phyloP scores from a whole-genome alignment of 2,113 vertebrate species.

The Siphamia tubifer region DNA sequence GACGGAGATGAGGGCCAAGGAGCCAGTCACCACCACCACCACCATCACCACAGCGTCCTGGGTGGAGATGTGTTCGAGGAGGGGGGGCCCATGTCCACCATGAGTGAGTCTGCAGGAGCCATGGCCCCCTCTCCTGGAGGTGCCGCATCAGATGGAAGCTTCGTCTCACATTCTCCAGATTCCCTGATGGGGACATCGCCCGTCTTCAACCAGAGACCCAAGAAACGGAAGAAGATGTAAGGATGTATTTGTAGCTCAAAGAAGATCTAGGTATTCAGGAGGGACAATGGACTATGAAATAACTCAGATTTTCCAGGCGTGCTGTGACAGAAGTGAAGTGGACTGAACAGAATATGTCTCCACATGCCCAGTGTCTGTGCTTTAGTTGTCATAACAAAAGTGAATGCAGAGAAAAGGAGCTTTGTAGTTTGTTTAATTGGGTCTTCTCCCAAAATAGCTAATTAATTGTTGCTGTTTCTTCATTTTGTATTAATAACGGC shows the following conservation, averaged over 20 bases:
- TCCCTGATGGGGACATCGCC: constrained; percentile 93
- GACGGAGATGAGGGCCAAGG: constrained; percentile 90
- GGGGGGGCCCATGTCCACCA: constrained; percentile 91
- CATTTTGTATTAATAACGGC: constrained; percentile 1
- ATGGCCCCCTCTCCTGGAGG: constrained; percentile 88
- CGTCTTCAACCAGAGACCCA: constrained; percentile 94
- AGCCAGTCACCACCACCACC: constrained; percentile 73
- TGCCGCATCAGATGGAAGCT: constrained; percentile 89
- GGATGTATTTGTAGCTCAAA: neutral
- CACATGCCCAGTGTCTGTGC: neutral
- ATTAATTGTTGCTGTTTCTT: neutral
- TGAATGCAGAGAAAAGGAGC: neutral
- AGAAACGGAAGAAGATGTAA: constrained; percentile 95
- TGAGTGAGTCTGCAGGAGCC: constrained; percentile 88
- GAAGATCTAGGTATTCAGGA: neutral
- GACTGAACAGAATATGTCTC: neutral
- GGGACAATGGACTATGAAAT: neutral
- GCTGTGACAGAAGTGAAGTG: neutral
- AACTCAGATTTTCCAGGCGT: neutral
- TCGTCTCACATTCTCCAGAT: constrained; percentile 91
- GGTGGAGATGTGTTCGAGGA: constrained; percentile 95
- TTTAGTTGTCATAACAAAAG: neutral
- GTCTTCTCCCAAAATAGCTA: neutral
- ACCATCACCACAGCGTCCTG: constrained; percentile 81
- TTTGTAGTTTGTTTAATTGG: constrained; percentile 21